Evolutionary conservation across 2,797 vertebrate genomes (phyloP).

Genomic region (Manis crassicaudata): DNA sequence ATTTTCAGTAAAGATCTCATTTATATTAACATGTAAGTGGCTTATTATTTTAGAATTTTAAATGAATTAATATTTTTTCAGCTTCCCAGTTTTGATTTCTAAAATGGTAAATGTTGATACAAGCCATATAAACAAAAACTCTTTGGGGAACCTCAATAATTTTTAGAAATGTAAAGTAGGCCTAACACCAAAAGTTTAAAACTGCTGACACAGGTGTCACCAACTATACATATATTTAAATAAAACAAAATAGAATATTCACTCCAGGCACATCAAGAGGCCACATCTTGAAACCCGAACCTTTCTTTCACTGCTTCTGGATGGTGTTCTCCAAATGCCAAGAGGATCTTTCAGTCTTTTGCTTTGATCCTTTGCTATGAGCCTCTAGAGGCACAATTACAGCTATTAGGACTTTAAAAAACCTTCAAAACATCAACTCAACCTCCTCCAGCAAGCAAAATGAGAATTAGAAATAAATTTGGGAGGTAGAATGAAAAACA

Average conservation of each 20-base stretch:
- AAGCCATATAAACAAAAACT: not conserved
- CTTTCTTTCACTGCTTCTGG: not conserved
- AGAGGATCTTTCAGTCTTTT: not conserved
- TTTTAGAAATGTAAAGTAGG: not conserved
- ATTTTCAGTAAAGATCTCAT: not conserved
- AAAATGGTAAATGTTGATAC: not conserved
- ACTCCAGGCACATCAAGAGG: not conserved
- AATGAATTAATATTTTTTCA: not conserved
- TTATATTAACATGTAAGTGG: not conserved
- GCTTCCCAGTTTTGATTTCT: conserved; percentile 3
- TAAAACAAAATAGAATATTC: not conserved
- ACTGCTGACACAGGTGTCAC: not conserved
- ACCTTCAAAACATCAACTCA: not conserved
- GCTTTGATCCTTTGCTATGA: not conserved
- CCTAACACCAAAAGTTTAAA: not conserved
- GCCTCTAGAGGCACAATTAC: not conserved
- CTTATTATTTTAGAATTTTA: conserved; percentile 27
- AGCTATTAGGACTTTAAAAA: not conserved
- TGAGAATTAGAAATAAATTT: not conserved
- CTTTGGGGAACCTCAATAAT: not conserved
- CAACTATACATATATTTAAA: conserved; percentile 13
- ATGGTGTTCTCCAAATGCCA: not conserved
- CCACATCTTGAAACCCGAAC: not conserved
- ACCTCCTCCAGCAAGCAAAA: not conserved
- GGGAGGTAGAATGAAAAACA: not conserved